A percentile compares a stretch with the other conserved stretches of the same genome.
phyloP scores from a whole-genome alignment of 2,797 vertebrate species.

The Galaxias olidus region DNA sequence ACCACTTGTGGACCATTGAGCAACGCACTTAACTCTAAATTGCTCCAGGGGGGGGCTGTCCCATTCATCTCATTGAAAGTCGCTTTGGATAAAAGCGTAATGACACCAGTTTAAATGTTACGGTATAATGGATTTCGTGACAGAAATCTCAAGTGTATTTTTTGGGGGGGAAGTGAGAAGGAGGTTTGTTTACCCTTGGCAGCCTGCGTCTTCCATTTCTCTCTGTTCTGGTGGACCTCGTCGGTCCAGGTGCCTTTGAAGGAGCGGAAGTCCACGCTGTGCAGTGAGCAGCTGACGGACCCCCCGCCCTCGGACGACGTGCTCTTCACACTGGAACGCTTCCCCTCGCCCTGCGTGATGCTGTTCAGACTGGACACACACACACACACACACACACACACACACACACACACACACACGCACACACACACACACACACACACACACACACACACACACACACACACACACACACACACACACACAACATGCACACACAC shows the following conservation, averaged over 20 bases:
- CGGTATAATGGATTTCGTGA: too few relatives aligned
- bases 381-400: conserved; percentile 17
- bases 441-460: conserved; percentile 6
- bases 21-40: too few relatives aligned
- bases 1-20: too few relatives aligned
- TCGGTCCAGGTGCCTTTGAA: conserved; percentile 89
- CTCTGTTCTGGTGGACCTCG: conserved; percentile 86
- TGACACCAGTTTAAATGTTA: too few relatives aligned
- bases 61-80: too few relatives aligned
- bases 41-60: too few relatives aligned
- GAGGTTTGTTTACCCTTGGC: conserved; percentile 91
- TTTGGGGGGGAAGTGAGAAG: too few relatives aligned
- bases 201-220: conserved; percentile 88
- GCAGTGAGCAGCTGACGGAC: conserved; percentile 80
- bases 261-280: conserved; percentile 83
- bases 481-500: too few relatives aligned
- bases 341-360: conserved; percentile 78
- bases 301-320: conserved; percentile 82
- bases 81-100: too few relatives aligned
- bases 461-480: background rate
- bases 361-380: conserved; percentile 79
- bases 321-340: conserved; percentile 81
- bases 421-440: conserved; percentile 1
- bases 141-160: too few relatives aligned
- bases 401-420: background rate